Base-by-base conservation (phyloP, 2,113 vertebrate species). In the Dasyprocta punctata region DNA sequence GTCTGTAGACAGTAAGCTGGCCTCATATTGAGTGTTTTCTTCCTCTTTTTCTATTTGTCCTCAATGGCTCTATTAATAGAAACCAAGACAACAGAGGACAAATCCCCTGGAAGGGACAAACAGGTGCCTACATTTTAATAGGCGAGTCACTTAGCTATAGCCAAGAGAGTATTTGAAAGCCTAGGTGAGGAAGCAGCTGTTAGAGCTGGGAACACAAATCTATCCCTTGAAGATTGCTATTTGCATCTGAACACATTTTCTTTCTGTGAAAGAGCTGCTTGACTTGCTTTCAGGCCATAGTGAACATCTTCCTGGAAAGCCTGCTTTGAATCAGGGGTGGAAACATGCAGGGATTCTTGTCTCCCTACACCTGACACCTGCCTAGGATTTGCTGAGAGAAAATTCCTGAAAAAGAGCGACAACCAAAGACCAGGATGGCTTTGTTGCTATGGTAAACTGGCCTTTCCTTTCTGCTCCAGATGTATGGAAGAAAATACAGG, bases 21-120 rank as follows among this genome's bases (percentile, higher is more conserved):
- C 16, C 87, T 97, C 65, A 78, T 9, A 36, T 58, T 86, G 24
- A 96, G 6, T 60, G 56, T 1, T 73, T 61, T 95, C 41, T 87
- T 60, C 30, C 28, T 9, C 4, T 92, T 19, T 89, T 95, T 4
- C 7, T 52, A 47, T 89, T 85, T 63, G 63, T 78, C 47, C 44
- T 41, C 65, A 24, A 92, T 65, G 28, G 61, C 69, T 47, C 28
- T 93, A 89, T 89, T 86, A 96, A 73, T 89, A 86, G 71, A 94
- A 94, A 94, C 13, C 0, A 16, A 89, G 77, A 12, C 67, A 92
- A 20, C 9, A 54, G 83, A 89, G 81, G 94, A 86, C 33, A 81
- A 89, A 87, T 30, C 17, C 5, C 28, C 4, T 7, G 83, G 82
- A 63, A 73, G 19, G 36, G 90, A 73, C 17, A 96, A 81, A 61